phyloP scores from a whole-genome alignment of 2,113 vertebrate species.

The Chaenocephalus aceratus region DNA sequence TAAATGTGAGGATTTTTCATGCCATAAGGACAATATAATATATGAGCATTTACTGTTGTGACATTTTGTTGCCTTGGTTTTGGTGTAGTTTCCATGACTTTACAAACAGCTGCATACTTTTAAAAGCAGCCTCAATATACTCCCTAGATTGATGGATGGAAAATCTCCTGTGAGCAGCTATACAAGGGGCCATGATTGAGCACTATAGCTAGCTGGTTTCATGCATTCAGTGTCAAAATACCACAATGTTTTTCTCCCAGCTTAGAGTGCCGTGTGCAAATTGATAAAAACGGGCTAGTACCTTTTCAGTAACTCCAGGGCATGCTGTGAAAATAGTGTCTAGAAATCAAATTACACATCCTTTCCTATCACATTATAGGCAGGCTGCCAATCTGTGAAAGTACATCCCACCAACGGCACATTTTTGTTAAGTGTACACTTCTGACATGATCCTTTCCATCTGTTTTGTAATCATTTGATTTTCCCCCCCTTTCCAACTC shows the following conservation, averaged over 20 bases:
- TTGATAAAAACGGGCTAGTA: slow-evolving; percentile 19
- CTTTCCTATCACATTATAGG: slow-evolving; percentile 9
- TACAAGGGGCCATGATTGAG: slow-evolving; percentile 19
- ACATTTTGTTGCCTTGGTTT: slow-evolving; percentile 51
- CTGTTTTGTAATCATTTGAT: background rate
- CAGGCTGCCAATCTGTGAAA: slow-evolving; percentile 26
- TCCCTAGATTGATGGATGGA: slow-evolving; percentile 37
- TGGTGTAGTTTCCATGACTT: slow-evolving; percentile 67
- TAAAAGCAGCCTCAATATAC: slow-evolving; percentile 46
- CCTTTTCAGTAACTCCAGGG: slow-evolving; percentile 24
- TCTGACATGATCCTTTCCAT: background rate
- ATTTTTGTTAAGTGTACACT: slow-evolving; percentile 28
- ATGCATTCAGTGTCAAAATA: slow-evolving; percentile 38
- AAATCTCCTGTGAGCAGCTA: slow-evolving; percentile 50
- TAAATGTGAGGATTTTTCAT: background rate
- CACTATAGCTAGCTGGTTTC: slow-evolving; percentile 14
- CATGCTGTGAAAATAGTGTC: slow-evolving; percentile 25
- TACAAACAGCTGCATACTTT: slow-evolving; percentile 43
- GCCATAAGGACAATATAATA: background rate
- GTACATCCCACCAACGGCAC: slow-evolving; percentile 10
- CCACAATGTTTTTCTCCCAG: slow-evolving; percentile 9
- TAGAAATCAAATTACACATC: slow-evolving; percentile 32
- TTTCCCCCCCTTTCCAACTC: slow-evolving; percentile 10
- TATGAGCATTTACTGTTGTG: background rate
- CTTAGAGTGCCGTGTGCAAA: slow-evolving; percentile 3